Evolutionary conservation across 2,797 vertebrate genomes (phyloP), one percentile per base, ranked within the genome.

Genomic region (Eutrigla gurnardus): DNA sequence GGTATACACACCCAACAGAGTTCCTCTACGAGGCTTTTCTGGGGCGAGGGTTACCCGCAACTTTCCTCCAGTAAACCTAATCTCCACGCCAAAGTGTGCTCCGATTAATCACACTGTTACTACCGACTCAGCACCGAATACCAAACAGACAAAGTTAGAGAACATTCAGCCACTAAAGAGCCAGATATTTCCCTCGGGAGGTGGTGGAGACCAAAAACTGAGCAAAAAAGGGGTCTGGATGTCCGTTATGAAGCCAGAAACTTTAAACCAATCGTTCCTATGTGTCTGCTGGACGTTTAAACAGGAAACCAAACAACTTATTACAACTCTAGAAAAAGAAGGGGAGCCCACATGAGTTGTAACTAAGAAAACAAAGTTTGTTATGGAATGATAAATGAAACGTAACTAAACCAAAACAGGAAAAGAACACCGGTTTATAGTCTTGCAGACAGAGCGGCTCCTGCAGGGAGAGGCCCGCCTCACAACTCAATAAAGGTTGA

Each of bases 61-160:
- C 46, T 47, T 47, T n/a, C 15, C 46, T n/a, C 15, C 17, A 47
- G 8, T 9, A 17, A 17, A 47, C 45, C 45, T 46, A 14, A 47
- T n/a, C 6, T 45, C 43, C 14, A 45, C 25, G 43, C 43, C 14
- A 15, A 13, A 45, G 43, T 12, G 15, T 13, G 17, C 15, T 47
- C 15, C n/a, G 46, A 7, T 3, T 47, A n/a, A 17, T 47, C 46
- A 8, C 46, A 47, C 17, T n/a, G 15, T 17, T 7, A 7, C 17
- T 47, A n/a, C 46, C 46, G 6, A 17, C 15, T n/a, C 17, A 8
- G 15, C 15, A 47, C 46, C 46, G 8, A 47, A 47, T n/a, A 47
- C 46, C 46, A 47, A 47, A 47, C 52, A 32, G 52, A 54, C 32
- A 54, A 14, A 53, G 32, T 53, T 33, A 53, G 52, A 53, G 43